Base-by-base conservation (phyloP, 2,888 invertebrate species). In the Campopleginae sp. region DNA sequence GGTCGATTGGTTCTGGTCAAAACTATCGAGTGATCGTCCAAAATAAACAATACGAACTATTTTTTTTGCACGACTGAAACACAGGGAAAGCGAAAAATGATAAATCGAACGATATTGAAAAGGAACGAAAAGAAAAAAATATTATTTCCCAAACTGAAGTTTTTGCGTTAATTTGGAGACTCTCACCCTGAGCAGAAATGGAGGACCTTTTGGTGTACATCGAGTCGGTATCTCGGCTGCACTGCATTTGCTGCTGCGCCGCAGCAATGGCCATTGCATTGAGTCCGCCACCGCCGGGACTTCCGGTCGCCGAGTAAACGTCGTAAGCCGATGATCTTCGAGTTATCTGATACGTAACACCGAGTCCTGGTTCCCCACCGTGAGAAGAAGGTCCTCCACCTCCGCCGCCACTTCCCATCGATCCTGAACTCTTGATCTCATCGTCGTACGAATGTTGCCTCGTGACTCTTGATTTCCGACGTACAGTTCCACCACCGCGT, bases 381-480 rank as follows among this genome's bases (percentile, higher is more conserved):
- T 90, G 91, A 31, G 89, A 84, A 31, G 87, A 81, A 65, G 87
- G 85, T 72, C 87, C 87, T 7, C 89, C 86, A 3, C 66, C 66
- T 89, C 84, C 66, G 8, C 89, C 87, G 79, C 89, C 80, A 86
- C 89, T 61, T 90, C 90, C 89, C 89, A 90, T 86, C 82, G 90
- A 89, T 8, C 90, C 90, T 17, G 93, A 92, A 38, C 92, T 93
- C 90, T 95, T 95, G 87, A 96, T 95, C 91, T 98, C 98, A 88
- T 98, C 98, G 91, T 98, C 98, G 93, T 97, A 97, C 91, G 97
- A 97, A 92, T 97, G 97, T 92, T 98, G 98, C 17, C 97, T 94
- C 23, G 96, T 95, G 27, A 96, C 96, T 71, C 95, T 91, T 0
- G 96, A 96, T 87, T 95, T 96, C 80, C 96, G 94, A 27, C 96